phyloP scores from a whole-genome alignment of 1,140 invertebrate species.

The Oryctes rhinoceros region DNA sequence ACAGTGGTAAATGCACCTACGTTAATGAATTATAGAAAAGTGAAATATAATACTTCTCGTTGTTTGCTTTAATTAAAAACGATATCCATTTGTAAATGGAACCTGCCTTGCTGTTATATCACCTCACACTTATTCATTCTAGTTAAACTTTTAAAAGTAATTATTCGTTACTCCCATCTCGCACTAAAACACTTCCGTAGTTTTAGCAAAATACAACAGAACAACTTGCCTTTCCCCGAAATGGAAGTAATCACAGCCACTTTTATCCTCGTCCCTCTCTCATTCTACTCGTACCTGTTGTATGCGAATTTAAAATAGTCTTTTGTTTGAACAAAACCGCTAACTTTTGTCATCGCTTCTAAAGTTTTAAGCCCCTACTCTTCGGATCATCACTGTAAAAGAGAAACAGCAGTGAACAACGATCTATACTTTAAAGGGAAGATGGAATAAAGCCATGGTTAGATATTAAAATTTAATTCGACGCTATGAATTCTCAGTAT shows the following conservation, averaged over 20 bases:
- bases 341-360: conserved; percentile 25
- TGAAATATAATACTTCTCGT: neutral
- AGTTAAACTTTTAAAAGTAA: conserved; percentile 34
- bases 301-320: conserved; percentile 26
- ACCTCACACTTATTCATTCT: neutral
- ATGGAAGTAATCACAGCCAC: conserved; percentile 11
- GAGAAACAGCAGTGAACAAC: neutral
- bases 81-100: conserved; percentile 2
- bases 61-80: conserved; percentile 26
- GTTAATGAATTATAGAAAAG: neutral
- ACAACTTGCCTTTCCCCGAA: neutral
- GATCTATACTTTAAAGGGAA: neutral
- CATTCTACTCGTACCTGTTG: conserved; percentile 16
- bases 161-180: conserved; percentile 32
- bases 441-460: neutral
- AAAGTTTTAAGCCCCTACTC: conserved; percentile 25
- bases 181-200: conserved; percentile 5
- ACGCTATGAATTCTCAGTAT: neutral
- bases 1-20: neutral
- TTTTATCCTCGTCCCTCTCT: neutral
- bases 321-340: conserved; percentile 34
- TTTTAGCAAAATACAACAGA: neutral
- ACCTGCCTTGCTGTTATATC: neutral
- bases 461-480: conserved; percentile 16
- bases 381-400: conserved; percentile 14